These are phyloP conservation scores for Drosophila orena DNA, from an alignment of 1,140 invertebrate species.

Conservation along the genomic window DNA sequence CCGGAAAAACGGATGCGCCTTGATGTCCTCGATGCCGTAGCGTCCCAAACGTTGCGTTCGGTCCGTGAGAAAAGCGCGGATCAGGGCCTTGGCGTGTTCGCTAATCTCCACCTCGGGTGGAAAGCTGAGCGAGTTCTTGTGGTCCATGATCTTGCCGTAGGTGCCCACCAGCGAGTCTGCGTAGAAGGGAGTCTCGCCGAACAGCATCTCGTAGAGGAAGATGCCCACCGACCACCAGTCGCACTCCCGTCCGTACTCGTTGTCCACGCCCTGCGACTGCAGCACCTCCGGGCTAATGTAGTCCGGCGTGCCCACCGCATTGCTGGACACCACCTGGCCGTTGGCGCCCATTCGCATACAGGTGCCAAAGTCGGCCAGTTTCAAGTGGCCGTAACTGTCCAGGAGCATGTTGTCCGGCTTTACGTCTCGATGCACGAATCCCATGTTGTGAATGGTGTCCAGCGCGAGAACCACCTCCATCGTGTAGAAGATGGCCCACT, in stretches of 20 bases:
- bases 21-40: conserved; percentile 98
- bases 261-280: conserved; percentile 98
- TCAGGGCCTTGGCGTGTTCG: conserved; percentile 95
- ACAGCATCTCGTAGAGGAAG: conserved; percentile 99
- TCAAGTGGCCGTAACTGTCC: conserved; percentile 97
- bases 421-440: conserved; percentile 99
- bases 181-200: conserved; percentile 99
- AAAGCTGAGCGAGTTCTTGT: conserved; percentile 97
- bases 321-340: conserved; percentile 97
- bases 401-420: conserved; percentile 99
- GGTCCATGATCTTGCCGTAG: conserved; percentile 99
- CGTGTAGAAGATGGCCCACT: conserved; percentile 99
- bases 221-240: conserved; percentile 99
- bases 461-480: conserved; percentile 99
- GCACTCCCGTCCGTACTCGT: conserved; percentile 97
- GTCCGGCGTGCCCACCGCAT: conserved; percentile 98
- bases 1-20: conserved; percentile 96
- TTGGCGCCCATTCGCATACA: conserved; percentile 99
- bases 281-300: conserved; percentile 99
- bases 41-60: conserved; percentile 95
- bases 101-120: conserved; percentile 97
- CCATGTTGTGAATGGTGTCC: conserved; percentile 99
- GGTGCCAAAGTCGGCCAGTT: conserved; percentile 99
- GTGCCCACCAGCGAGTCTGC: conserved; percentile 99
- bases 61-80: conserved; percentile 97